Evolutionary conservation across 2,113 vertebrate species (phyloP).

Genomic region (Hippocampus abdominalis): DNA sequence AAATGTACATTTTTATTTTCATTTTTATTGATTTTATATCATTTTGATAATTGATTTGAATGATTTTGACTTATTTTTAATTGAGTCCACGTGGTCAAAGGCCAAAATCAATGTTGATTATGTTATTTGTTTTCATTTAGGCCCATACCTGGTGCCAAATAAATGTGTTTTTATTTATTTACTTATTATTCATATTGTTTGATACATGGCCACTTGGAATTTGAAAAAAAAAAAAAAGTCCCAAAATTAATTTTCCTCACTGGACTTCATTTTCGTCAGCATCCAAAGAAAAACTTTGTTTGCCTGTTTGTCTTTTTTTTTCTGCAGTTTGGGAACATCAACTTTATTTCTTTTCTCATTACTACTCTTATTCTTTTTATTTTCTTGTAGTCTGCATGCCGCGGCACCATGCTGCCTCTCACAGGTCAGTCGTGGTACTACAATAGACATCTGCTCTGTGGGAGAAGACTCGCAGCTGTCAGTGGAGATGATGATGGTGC

Average conservation of each 20-base stretch:
- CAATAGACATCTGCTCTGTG: no score
- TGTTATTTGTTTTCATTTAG: neutral
- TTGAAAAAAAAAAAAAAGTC: neutral
- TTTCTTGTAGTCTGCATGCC: neutral
- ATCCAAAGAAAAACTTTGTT: no score
- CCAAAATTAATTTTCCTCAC: neutral
- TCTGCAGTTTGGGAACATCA: neutral
- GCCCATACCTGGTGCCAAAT: neutral
- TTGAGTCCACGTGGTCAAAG: neutral
- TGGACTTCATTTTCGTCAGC: no score
- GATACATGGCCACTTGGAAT: neutral
- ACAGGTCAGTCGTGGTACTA: neutral
- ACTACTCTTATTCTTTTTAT: neutral
- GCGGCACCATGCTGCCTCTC: no score
- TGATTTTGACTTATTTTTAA: neutral
- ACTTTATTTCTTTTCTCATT: neutral
- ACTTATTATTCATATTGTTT: neutral
- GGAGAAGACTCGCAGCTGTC: no score
- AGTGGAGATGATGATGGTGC: no score
- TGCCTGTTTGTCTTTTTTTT: neutral
- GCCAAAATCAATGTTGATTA: no score
- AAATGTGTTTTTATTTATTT: neutral
- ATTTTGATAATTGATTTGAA: neutral
- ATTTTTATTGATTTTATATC: neutral
- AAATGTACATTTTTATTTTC: neutral